A percentile compares a stretch with the other conserved stretches of the same genome.
These are phyloP conservation scores for Salminus brasiliensis DNA, from an alignment of 2,113 vertebrate genomes.

Conservation along the genomic window DNA sequence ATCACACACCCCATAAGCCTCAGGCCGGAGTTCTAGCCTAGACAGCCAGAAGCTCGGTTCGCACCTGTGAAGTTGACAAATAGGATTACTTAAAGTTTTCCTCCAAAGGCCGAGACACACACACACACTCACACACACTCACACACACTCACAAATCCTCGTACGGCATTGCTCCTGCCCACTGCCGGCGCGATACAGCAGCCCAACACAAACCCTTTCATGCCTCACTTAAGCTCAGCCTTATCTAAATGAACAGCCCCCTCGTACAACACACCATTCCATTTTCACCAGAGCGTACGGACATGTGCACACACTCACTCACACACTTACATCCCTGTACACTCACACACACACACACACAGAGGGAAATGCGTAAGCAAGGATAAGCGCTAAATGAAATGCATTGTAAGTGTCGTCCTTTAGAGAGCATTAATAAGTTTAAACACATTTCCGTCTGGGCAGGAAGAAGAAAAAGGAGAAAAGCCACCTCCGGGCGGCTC, in stretches of 20 bases:
- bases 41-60: constrained; percentile 27
- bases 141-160: constrained; percentile 2
- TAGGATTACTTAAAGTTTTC: constrained; percentile 44
- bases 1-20: constrained; percentile 22
- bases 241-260: constrained; percentile 76
- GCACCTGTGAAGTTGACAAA: constrained; percentile 54
- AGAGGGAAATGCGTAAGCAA: background rate
- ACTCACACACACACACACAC: background rate
- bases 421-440: constrained; percentile 29
- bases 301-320: constrained; percentile 21
- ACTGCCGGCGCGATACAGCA: constrained; percentile 13
- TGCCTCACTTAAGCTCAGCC: constrained; percentile 62
- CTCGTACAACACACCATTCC: constrained; percentile 38
- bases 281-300: constrained; percentile 26
- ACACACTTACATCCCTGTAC: constrained; percentile 1
- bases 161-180: background rate
- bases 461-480: background rate
- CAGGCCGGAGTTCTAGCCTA: background rate
- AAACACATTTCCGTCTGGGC: background rate
- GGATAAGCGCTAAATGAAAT: constrained; percentile 37
- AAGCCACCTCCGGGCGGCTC: no score
- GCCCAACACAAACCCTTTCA: constrained; percentile 55
- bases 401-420: constrained; percentile 40
- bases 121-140: no score
- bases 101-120: background rate